A percentile compares a stretch with the other conserved stretches of the same genome.
These are phyloP conservation scores for Acropora yongei DNA, from an alignment of 64 coral and sea anemone species.

Conservation along the genomic window DNA sequence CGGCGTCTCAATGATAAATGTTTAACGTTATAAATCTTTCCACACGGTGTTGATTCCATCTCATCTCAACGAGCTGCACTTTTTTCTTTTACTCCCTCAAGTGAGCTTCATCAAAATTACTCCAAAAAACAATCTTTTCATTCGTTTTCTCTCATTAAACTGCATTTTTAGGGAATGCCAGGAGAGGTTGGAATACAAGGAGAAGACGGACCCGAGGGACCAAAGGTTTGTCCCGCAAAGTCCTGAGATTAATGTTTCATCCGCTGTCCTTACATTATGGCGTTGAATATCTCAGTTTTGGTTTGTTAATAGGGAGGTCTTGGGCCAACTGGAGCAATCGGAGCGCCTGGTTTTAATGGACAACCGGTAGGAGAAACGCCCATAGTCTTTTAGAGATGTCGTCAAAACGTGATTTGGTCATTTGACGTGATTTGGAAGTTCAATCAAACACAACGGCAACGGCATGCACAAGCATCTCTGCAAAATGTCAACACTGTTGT, in stretches of 20 bases:
- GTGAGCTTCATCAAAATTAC: too few species aligned
- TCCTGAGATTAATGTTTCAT: not conserved
- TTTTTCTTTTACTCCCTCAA: too few species aligned
- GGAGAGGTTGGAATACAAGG: slow-evolving; percentile 45
- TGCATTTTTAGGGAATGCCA: slow-evolving; percentile 18
- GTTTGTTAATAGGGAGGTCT: not conserved
- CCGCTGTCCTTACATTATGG: too few species aligned
- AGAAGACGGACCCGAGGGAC: slow-evolving; percentile 48
- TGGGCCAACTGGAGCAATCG: slow-evolving; percentile 24
- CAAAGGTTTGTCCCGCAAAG: slow-evolving; percentile 24
- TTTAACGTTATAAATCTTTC: not conserved
- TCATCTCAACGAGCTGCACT: not conserved
- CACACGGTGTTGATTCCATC: too few species aligned
- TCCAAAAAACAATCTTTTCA: too few species aligned
- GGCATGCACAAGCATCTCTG: too few species aligned
- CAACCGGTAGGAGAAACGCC: not conserved
- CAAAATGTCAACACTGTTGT: too few species aligned
- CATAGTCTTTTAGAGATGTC: too few species aligned
- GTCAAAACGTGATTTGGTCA: too few species aligned
- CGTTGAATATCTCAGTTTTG: not conserved
- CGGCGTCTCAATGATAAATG: not conserved
- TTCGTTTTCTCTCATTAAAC: too few species aligned
- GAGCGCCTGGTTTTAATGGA: slow-evolving; percentile 17
- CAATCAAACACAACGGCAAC: too few species aligned
- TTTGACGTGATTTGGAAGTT: too few species aligned